Base-by-base conservation (phyloP, 2,797 vertebrate species). In the Ctenochaetus hawaiiensis region DNA sequence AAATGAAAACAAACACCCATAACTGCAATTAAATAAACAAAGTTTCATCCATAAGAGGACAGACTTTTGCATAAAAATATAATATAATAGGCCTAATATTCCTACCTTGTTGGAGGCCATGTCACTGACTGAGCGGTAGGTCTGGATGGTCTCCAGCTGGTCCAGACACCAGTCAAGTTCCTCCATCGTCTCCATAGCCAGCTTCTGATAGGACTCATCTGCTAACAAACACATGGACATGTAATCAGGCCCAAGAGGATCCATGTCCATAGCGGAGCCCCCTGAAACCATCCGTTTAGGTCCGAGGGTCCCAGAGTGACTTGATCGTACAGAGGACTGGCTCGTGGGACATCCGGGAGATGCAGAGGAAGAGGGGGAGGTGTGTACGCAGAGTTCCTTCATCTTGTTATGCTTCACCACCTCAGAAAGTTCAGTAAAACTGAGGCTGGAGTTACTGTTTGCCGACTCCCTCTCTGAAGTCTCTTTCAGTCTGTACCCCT, bases 61-160 rank as follows among this genome's bases (percentile, higher is more conserved):
- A 5, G 13, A 12, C 34, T 39, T 6, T 8, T 52, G 10, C 13
- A 23, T 17, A 43, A 39, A 17, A 47, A 39, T 30, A 39, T 17
- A 52, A 30, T 30, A 22, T 10, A 70, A 70, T 1, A 57, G 13
- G 20, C 4, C 20, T 8, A 48, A 70, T n/a, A 9, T 10, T 57
- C 96, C 93, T 96, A 99, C 98, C 97, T 99, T 99, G 88, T 97
- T 98, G 26, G 98, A 99, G 79, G 98, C 98, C 98, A 99, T 99
- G 95, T 99, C 98, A 14, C 98, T 99, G 94, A 99, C 98, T 3
- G 98, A 99, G 84, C 97, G 96, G 93, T 99, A 98, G 18, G 97
- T 99, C 94, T 99, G 98, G 84, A 99, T 98, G 81, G 98, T 98
- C 93, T 99, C 98, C 91, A 99, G 93, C 94, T 99, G 98, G 92